Base-by-base conservation (phyloP, 2,797 vertebrate species). In the Lagodon rhomboides region DNA sequence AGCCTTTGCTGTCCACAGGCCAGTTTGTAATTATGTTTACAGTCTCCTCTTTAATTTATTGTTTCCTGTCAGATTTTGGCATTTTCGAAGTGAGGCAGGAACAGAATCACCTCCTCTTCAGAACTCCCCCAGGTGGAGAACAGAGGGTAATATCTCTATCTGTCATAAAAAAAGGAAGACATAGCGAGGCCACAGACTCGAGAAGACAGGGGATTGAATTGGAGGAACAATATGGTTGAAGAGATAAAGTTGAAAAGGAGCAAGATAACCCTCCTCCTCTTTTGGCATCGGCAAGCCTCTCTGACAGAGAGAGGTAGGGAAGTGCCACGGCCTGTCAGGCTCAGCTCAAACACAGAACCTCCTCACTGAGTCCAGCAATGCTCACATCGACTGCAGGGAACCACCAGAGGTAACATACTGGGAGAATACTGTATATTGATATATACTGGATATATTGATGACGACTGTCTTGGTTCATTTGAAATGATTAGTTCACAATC, bases 211-310 rank as follows among this genome's bases (percentile, higher is more conserved):
- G 38, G 75, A 88, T 82, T 87, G 83, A 74, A 90, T 76, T 68
- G 30, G 30, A 89, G 79, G 77, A 80, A 88, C 86, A 88, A 87
- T 91, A 66, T 86, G 87, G 81, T 75, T 54, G 64, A 83, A 62
- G 76, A 87, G 90, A 92, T 91, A 91, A 89, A 92, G 82, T 59
- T 87, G 63, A 86, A 91, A 87, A 81, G 73, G 63, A 68, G 70
- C 0, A 17, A 64, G 85, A 90, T 90, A 89, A 91, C 78, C 73
- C 64, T 80, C 71, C 75, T 55, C 54, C 73, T 68, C 61, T 65
- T 70, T 70, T 80, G 34, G 86, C 77, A 73, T 66, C 20, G 3
- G 77, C 68, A 38, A 25, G 63, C 74, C 81, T 77, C 68, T 68
- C 54, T 83, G 81, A 83, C 75, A 61, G 55, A 75, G 70, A n/a